Evolutionary conservation across 1,140 invertebrate genomes (phyloP), one percentile per base, ranked within the genome.

Genomic region (Antheraea pernyi): DNA sequence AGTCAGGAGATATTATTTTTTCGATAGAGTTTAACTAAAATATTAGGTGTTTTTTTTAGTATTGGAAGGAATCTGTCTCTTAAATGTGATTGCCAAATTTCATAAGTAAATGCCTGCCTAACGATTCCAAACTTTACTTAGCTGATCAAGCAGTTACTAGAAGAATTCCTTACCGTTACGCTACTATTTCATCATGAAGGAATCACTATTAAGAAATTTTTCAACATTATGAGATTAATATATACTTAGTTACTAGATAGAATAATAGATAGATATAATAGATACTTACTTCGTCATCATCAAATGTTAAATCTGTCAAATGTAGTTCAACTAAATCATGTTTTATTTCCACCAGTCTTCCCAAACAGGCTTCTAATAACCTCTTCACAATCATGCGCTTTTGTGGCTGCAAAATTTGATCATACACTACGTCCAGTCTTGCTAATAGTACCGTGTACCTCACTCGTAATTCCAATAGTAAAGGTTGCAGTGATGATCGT

Each of bases 361-460:
- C 98, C 59, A 98, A 93, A 36, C 94, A 95, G 0, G 95, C 95
- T 85, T 98, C 97, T 0, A 99, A 85, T 2, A 98, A 84, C 73
- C 96, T 95, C 61, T 95, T 95, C 0, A 99, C 93, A 4, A 99
- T 91, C 37, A 96, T 81, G 59, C 98, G 92, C 85, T 99, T 99
- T 88, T 99, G 98, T 0, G 98, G 97, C 83, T 99, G 98, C 36
- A 98, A 93, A 68, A 98, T 94, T 92, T 98, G 97, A 83, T 99
- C 98, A 79, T 98, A 97, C 69, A 97, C 97, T 71, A 95, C 90
- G 80, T 97, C 95, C 10, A 99, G 82, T 71, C 95, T 95, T 68
- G 97, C 95, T 11, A 96, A 94, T 0, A 97, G 93, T 16, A 95
- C 89, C 4, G 98, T 96, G 79, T 99, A 99, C 66, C 96, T 95